Evolutionary conservation across 2,888 invertebrate species (phyloP).

Genomic region (Platynereis dumerilii): DNA sequence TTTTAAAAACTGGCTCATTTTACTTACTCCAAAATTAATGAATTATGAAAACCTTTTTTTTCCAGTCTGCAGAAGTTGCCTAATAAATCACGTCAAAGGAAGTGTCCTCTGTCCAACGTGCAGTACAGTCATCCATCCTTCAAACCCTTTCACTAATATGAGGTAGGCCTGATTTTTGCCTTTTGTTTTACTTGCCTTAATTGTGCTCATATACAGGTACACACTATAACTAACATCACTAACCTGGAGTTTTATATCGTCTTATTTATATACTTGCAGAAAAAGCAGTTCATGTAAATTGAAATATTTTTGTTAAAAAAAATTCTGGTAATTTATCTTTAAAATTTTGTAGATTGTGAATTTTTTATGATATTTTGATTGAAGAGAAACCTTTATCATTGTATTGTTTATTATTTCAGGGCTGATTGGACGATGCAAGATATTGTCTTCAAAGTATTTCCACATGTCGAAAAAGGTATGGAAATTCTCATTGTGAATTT

Average conservation of each 20-base stretch:
- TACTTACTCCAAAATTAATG: no score
- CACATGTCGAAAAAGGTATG: conserved; percentile 89
- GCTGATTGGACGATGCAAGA: conserved; percentile 99
- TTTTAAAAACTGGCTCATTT: no score
- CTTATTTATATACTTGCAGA: neutral
- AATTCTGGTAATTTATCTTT: neutral
- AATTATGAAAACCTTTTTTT: no score
- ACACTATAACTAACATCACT: neutral
- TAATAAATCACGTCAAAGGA: conserved; percentile 89
- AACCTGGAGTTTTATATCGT: neutral
- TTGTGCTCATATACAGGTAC: no score
- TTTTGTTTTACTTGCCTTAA: neutral
- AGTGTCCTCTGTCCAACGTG: conserved; percentile 97
- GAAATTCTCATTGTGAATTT: no score
- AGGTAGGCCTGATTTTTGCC: conserved; percentile 61
- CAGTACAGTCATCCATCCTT: conserved; percentile 96
- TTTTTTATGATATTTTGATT: neutral
- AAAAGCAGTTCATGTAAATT: neutral
- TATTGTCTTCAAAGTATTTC: conserved; percentile 97
- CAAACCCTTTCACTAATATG: conserved; percentile 97
- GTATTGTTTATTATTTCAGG: conserved; percentile 61
- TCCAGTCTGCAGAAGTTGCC: conserved; percentile 94
- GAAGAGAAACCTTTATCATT: neutral
- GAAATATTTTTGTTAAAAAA: neutral
- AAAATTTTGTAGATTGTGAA: conserved; percentile 4